These are phyloP conservation scores for Tetranychus piercei DNA, from an alignment of 2,888 invertebrate genomes.

Conservation along the genomic window DNA sequence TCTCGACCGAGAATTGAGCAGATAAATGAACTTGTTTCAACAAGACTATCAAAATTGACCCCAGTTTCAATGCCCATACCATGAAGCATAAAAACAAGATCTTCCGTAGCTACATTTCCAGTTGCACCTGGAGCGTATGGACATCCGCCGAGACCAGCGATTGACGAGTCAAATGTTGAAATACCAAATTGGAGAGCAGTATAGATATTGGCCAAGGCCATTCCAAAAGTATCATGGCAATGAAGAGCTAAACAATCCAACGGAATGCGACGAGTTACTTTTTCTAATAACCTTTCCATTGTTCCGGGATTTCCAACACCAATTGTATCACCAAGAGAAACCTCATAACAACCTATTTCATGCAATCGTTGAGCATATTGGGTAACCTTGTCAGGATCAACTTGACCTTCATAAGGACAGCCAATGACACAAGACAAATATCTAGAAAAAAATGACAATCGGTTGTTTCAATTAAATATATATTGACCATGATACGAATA, in stretches of 20 bases:
- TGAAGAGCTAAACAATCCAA: conserved; percentile 63
- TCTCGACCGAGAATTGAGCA: conserved; percentile 49
- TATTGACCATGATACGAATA: neutral
- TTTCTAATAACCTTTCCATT: conserved; percentile 53
- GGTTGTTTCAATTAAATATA: neutral
- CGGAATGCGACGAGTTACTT: conserved; percentile 48
- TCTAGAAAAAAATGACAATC: conserved; percentile 37
- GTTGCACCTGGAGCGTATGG: conserved; percentile 92
- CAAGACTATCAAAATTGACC: conserved; percentile 55
- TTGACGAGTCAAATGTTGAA: conserved; percentile 72
- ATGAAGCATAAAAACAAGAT: conserved; percentile 79
- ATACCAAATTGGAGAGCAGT: conserved; percentile 55
- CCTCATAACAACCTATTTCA: conserved; percentile 77
- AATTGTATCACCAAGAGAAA: conserved; percentile 91
- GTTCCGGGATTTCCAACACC: conserved; percentile 69
- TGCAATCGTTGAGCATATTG: conserved; percentile 51
- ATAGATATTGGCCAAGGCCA: conserved; percentile 79
- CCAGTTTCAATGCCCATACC: conserved; percentile 36
- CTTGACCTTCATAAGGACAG: conserved; percentile 81
- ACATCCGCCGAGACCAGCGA: conserved; percentile 89
- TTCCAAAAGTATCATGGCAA: conserved; percentile 96
- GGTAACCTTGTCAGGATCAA: conserved; percentile 56
- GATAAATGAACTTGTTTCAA: conserved; percentile 66
- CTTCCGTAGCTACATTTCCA: conserved; percentile 94
- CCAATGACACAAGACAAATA: conserved; percentile 67